These are phyloP conservation scores for Hypena proboscidalis DNA, from an alignment of 2,888 invertebrate species.

Conservation along the genomic window DNA sequence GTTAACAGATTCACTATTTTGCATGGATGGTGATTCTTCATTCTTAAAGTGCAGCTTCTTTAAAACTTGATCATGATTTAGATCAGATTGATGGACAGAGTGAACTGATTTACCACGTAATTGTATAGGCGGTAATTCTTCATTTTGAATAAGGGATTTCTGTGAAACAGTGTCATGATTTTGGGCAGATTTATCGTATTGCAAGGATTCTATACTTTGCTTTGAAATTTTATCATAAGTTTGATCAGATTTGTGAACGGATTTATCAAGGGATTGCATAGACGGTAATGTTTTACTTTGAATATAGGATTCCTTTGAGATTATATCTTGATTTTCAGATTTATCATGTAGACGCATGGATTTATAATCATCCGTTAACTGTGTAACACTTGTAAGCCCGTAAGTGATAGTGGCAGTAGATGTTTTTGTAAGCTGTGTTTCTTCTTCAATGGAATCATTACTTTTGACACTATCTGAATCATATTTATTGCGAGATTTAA, in stretches of 20 bases:
- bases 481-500: slow-evolving; percentile 66
- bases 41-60: too few relatives aligned
- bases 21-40: too few relatives aligned
- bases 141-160: slow-evolving; percentile 9
- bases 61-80: too few relatives aligned
- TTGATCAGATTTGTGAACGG: slow-evolving; percentile 18
- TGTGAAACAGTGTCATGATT: slow-evolving; percentile 15
- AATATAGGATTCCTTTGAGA: too few relatives aligned
- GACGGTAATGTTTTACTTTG: too few relatives aligned
- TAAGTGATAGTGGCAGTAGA: slow-evolving; percentile 21
- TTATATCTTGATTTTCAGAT: too few relatives aligned
- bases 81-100: too few relatives aligned
- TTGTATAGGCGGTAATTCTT: too few relatives aligned
- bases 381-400: slow-evolving; percentile 39
- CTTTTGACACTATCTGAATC: slow-evolving; percentile 71
- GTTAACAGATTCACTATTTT: too few relatives aligned
- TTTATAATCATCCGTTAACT: slow-evolving; percentile 74
- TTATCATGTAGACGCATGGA: slow-evolving; percentile 59
- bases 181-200: slow-evolving; percentile 17
- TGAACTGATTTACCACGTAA: too few relatives aligned
- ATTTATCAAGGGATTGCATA: too few relatives aligned
- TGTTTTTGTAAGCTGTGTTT: slow-evolving; percentile 18
- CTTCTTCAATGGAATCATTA: slow-evolving; percentile 52
- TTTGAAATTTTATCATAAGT: slow-evolving; percentile 12
- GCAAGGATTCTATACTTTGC: too few relatives aligned